These are phyloP conservation scores for Pilophorus perplexus DNA, from an alignment of 2,888 invertebrate genomes.

Conservation along the genomic window DNA sequence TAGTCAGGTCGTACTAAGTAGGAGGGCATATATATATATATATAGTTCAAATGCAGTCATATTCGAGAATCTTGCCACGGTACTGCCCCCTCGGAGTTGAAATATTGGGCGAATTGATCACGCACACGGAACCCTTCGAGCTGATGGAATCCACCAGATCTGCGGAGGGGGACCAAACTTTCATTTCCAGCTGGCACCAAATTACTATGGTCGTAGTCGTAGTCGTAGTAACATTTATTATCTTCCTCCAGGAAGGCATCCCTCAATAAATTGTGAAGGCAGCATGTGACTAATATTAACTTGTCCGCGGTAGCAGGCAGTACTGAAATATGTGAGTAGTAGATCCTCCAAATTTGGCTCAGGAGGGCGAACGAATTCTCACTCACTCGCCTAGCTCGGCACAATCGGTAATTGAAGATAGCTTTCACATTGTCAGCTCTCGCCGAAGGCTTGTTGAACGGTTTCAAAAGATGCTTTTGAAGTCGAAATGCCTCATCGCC, in stretches of 20 bases:
- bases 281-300: slow-evolving; percentile 34
- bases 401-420: slow-evolving; percentile 38
- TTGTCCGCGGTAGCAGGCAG: slow-evolving; percentile 19
- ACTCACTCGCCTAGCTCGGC: slow-evolving; percentile 28
- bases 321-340: slow-evolving; percentile 32
- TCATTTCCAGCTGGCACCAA: slow-evolving; percentile 17
- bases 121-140: slow-evolving; percentile 26
- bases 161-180: slow-evolving; percentile 7
- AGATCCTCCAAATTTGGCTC: slow-evolving; percentile 31
- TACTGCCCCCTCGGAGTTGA: slow-evolving; percentile 15
- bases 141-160: slow-evolving; percentile 24
- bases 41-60: slow-evolving; percentile 2
- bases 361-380: slow-evolving; percentile 38
- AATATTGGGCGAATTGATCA: slow-evolving; percentile 27
- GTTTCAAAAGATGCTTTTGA: slow-evolving; percentile 34
- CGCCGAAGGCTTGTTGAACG: slow-evolving; percentile 23
- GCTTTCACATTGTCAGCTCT: too few relatives aligned
- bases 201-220: too few relatives aligned
- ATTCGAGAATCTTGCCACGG: slow-evolving; percentile 23
- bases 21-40: too few relatives aligned
- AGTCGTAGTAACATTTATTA: slow-evolving; percentile 4
- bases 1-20: background rate
- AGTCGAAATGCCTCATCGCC: slow-evolving; percentile 37
- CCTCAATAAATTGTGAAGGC: slow-evolving; percentile 32
- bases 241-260: slow-evolving; percentile 32